A percentile compares a stretch with the other conserved stretches of the same genome.
Conservation (phyloP, 2,113 vertebrate genomes). For the Suricata suricatta region DNA sequence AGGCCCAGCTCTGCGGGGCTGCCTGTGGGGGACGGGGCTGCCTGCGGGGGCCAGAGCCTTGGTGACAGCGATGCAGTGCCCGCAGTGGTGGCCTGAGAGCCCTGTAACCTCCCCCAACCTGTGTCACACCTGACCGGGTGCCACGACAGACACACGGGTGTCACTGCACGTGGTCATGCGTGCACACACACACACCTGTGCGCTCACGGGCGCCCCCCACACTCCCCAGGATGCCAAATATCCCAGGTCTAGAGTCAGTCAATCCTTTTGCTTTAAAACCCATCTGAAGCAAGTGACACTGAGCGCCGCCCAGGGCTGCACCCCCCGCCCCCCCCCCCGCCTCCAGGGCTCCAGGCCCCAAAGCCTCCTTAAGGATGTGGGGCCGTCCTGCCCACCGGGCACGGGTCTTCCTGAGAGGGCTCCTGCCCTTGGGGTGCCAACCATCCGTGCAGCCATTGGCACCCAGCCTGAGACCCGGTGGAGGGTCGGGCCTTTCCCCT, state of each 20-base stretch:
- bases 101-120: neutral
- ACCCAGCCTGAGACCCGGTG: too few species aligned
- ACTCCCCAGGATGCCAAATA: neutral
- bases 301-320: neutral
- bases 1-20: too few species aligned
- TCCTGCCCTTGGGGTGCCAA: too few species aligned
- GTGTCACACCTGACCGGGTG: rapidly evolving
- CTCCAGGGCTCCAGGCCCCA: neutral
- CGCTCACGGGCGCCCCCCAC: neutral
- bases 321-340: neutral
- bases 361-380: neutral
- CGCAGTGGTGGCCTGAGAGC: too few species aligned
- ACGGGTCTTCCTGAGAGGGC: neutral
- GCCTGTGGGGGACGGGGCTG: too few species aligned
- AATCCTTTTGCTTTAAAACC: neutral
- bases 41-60: too few species aligned
- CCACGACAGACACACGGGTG: neutral
- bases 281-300: neutral
- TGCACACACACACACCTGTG: too few species aligned
- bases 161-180: neutral
- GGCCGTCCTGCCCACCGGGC: neutral
- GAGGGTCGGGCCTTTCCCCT: neutral
- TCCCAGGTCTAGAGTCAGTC: too few species aligned
- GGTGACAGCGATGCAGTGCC: neutral
- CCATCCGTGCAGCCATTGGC: too few species aligned